Conservation (phyloP, 1,140 invertebrate species). For the Ephestia elutella region DNA sequence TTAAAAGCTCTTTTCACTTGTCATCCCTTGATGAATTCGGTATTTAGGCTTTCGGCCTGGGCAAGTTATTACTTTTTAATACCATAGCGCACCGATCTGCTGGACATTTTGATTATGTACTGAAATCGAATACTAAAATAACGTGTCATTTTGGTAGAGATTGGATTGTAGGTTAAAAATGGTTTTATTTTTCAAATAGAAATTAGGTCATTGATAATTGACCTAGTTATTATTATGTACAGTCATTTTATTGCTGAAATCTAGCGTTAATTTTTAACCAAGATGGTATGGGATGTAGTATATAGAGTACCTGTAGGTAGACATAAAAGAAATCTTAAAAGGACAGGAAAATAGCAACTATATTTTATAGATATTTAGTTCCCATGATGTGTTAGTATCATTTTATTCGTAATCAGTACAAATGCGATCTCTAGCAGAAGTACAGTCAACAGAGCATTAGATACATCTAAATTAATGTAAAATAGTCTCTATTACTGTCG, state of each 20-base stretch:
- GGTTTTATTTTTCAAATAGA: too few relatives aligned
- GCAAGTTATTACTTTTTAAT: slow-evolving; percentile 31
- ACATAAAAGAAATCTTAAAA: too few relatives aligned
- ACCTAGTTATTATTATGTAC: too few relatives aligned
- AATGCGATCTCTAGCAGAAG: slow-evolving; percentile 56
- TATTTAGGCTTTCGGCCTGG: slow-evolving; percentile 38
- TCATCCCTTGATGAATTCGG: slow-evolving; percentile 68
- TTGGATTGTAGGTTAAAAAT: too few relatives aligned
- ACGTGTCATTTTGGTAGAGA: too few relatives aligned
- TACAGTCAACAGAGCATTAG: slow-evolving; percentile 5
- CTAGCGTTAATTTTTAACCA: too few relatives aligned
- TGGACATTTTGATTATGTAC: not conserved
- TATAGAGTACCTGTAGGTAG: too few relatives aligned
- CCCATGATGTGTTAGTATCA: slow-evolving; percentile 17
- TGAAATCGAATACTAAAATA: not conserved
- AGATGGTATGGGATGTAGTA: too few relatives aligned
- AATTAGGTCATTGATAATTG: too few relatives aligned
- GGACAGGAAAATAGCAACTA: not conserved
- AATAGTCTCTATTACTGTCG: too few relatives aligned
- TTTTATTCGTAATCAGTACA: slow-evolving; percentile 57
- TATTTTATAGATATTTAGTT: not conserved
- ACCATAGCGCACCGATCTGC: not conserved
- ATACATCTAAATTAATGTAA: too few relatives aligned
- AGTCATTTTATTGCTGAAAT: too few relatives aligned
- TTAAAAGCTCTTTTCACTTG: slow-evolving; percentile 74